These are phyloP conservation scores for Taeniopygia guttata DNA, from an alignment of 2,797 vertebrate genomes.

Conservation along the genomic window DNA sequence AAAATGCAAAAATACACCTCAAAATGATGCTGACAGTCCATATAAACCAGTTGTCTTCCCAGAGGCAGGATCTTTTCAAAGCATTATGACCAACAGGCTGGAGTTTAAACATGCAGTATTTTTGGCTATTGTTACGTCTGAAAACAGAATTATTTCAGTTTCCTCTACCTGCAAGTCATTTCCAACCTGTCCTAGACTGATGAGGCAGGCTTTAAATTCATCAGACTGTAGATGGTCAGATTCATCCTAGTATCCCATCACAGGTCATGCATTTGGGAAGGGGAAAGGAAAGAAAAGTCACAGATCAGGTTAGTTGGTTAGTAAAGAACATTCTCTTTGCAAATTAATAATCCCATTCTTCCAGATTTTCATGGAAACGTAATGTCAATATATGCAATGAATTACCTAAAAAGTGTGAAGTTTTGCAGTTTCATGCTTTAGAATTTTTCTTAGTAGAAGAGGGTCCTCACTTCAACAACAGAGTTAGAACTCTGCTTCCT, in stretches of 20 bases:
- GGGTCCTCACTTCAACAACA: not conserved
- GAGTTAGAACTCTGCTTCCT: not conserved
- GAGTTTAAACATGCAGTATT: not conserved
- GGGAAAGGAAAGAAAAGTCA: slow-evolving; percentile 21
- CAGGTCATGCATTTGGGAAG: slow-evolving; percentile 49
- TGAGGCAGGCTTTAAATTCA: slow-evolving; percentile 70
- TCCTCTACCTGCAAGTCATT: slow-evolving; percentile 67
- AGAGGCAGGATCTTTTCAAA: not conserved
- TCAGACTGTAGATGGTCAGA: slow-evolving; percentile 59
- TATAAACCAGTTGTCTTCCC: not conserved
- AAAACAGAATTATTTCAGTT: not conserved
- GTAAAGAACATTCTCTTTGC: not conserved
- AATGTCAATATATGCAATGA: not conserved
- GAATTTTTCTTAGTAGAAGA: not conserved
- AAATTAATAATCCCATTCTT: not conserved
- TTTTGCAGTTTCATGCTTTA: not conserved
- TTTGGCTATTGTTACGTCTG: not conserved
- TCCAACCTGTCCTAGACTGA: slow-evolving; percentile 71
- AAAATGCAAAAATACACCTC: not conserved
- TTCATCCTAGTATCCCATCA: slow-evolving; percentile 53
- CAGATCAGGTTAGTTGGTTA: slow-evolving; percentile 37
- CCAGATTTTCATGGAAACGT: not conserved
- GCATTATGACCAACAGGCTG: not conserved
- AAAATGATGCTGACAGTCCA: not conserved
- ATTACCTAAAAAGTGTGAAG: not conserved